Evolutionary conservation across 2,888 invertebrate species (phyloP).

Genomic region (Tenthredo scrophulariae): DNA sequence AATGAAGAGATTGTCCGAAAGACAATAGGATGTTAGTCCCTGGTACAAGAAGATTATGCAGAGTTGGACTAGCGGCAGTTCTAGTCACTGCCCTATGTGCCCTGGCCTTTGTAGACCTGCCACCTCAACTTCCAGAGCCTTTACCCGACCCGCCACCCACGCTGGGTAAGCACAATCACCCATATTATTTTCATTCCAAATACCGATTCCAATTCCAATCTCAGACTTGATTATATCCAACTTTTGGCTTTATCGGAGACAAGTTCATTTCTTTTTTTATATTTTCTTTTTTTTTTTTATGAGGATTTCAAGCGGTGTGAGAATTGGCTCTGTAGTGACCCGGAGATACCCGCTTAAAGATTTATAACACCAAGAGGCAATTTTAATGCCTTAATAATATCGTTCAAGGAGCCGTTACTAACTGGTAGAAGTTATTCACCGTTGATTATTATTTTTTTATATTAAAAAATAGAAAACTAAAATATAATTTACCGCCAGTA

Average conservation of each 20-base stretch:
- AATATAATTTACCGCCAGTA: background rate
- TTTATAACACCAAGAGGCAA: background rate
- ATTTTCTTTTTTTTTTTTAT: background rate
- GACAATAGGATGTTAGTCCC: slow-evolving; percentile 68
- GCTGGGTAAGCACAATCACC: slow-evolving; percentile 68
- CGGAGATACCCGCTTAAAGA: background rate
- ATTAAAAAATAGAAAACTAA: no score
- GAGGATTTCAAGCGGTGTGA: background rate
- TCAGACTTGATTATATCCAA: background rate
- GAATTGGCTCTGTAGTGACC: background rate
- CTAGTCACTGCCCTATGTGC: slow-evolving; percentile 74
- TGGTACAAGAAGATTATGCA: slow-evolving; percentile 73
- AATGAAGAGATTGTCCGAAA: slow-evolving; percentile 56
- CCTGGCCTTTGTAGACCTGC: slow-evolving; percentile 73
- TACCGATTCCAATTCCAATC: background rate
- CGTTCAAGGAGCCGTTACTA: slow-evolving; percentile 20
- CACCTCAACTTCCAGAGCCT: slow-evolving; percentile 73
- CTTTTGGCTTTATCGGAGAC: background rate
- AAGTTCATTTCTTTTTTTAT: background rate
- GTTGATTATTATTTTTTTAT: background rate
- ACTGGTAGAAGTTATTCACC: background rate
- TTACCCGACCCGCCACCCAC: slow-evolving; percentile 72
- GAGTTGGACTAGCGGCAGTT: slow-evolving; percentile 73
- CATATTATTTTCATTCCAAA: background rate
- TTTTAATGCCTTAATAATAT: background rate